Percentiles rank a stretch among this genome's conserved stretches.
Evolutionary conservation across 2,888 invertebrate genomes (phyloP).

Genomic region (Smittia aterrima): DNA sequence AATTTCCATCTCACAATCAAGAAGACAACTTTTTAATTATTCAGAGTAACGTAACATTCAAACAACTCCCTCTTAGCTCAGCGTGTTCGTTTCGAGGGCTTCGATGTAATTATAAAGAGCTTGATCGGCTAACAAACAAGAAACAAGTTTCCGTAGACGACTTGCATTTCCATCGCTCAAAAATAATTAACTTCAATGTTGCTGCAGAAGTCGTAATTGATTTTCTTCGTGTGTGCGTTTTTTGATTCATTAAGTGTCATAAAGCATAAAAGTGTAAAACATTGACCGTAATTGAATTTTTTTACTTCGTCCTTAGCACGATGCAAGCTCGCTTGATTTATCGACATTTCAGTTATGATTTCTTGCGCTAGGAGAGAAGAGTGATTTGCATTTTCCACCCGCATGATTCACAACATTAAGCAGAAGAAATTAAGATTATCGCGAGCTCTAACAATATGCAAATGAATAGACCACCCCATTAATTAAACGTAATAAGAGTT

Average conservation of each 20-base stretch:
- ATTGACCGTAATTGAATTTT: slow-evolving; percentile 14
- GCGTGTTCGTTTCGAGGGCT: not conserved
- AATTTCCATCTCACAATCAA: too few relatives aligned
- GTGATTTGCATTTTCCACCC: not conserved
- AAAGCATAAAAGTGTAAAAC: slow-evolving; percentile 23
- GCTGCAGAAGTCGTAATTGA: slow-evolving; percentile 24
- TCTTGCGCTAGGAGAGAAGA: not conserved
- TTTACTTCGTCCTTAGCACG: not conserved
- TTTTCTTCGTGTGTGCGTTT: slow-evolving; percentile 32
- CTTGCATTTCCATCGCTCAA: slow-evolving; percentile 23
- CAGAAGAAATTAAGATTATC: slow-evolving; percentile 16
- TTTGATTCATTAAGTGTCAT: slow-evolving; percentile 41
- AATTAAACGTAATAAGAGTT: slow-evolving; percentile 27
- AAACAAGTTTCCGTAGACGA: slow-evolving; percentile 22
- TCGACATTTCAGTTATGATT: not conserved
- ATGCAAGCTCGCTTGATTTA: slow-evolving; percentile 1
- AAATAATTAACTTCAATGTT: slow-evolving; percentile 14
- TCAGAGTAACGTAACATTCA: too few relatives aligned
- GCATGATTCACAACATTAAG: not conserved
- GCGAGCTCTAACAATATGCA: slow-evolving; percentile 21
- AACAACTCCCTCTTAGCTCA: too few relatives aligned
- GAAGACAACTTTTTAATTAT: too few relatives aligned
- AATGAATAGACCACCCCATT: slow-evolving; percentile 21
- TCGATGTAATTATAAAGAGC: slow-evolving; percentile 9
- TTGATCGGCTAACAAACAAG: slow-evolving; percentile 14